These are phyloP conservation scores for Phyllopteryx taeniolatus DNA, from an alignment of 2,113 vertebrate species.

Conservation along the genomic window DNA sequence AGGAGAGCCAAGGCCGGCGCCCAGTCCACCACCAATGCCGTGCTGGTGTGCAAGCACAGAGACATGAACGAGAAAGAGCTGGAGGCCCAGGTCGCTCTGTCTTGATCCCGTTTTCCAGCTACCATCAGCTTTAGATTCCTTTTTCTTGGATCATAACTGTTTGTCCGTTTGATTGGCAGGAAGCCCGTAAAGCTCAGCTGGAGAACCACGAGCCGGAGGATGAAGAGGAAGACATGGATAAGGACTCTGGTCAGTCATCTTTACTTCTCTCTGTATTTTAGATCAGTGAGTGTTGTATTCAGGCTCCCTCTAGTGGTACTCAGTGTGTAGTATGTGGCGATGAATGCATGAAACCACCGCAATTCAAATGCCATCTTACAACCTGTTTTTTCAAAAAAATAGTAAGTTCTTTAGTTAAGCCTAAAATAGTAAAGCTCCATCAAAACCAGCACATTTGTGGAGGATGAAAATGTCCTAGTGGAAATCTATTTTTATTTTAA, in stretches of 20 bases:
- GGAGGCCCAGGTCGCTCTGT: slow-evolving; percentile 82
- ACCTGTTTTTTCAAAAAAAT: no score
- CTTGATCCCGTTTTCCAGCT: neutral
- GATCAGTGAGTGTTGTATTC: no score
- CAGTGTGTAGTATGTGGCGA: no score
- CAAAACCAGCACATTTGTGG: no score
- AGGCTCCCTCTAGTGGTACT: no score
- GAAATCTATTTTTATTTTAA: no score
- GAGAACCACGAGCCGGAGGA: slow-evolving; percentile 95
- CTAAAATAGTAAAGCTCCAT: no score
- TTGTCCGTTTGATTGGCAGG: slow-evolving; percentile 60
- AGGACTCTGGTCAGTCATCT: slow-evolving; percentile 79
- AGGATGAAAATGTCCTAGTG: no score
- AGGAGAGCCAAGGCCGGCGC: slow-evolving; percentile 88
- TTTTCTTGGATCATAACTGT: neutral
- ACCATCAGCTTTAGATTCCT: no score
- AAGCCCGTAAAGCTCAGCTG: slow-evolving; percentile 88
- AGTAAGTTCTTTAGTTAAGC: no score
- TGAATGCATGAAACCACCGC: no score
- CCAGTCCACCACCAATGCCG: slow-evolving; percentile 87
- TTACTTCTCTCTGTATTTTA: neutral
- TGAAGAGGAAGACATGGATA: slow-evolving; percentile 87
- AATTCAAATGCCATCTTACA: no score
- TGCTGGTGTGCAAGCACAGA: slow-evolving; percentile 91
- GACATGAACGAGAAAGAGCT: slow-evolving; percentile 95